Evolutionary conservation across 2,113 vertebrate genomes (phyloP).

Genomic region (Lipophrys pholis): DNA sequence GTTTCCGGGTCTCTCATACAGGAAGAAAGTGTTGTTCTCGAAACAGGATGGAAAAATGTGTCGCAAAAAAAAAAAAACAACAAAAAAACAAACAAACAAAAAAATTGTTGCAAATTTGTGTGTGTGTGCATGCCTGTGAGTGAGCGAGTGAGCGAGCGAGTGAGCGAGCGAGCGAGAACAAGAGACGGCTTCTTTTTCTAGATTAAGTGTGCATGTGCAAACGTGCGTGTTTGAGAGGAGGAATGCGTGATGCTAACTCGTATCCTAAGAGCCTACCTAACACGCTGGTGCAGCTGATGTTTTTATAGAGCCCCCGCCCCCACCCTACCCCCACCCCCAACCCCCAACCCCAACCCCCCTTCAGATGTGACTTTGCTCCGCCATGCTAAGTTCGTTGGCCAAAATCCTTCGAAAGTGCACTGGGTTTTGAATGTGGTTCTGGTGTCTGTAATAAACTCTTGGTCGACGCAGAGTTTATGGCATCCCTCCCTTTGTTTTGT

Average conservation of each 20-base stretch:
- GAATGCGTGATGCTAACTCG: conserved; percentile 38
- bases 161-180: conserved; percentile 23
- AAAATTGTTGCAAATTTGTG: conserved; percentile 56
- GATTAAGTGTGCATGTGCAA: conserved; percentile 14
- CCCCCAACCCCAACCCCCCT: neutral
- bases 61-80: conserved; percentile 58
- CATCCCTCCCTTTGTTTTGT: conserved; percentile 47
- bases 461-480: conserved; percentile 44
- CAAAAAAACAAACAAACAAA: neutral
- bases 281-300: conserved; percentile 41
- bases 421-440: conserved; percentile 54
- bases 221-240: conserved; percentile 24
- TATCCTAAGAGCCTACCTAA: conserved; percentile 48
- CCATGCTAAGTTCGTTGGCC: conserved; percentile 33
- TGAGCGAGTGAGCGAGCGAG: conserved; percentile 32
- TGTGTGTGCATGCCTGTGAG: conserved; percentile 30
- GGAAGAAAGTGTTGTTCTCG: conserved; percentile 62
- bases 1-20: conserved; percentile 76
- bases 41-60: conserved; percentile 61
- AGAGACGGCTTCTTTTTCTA: conserved; percentile 22
- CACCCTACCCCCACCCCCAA: no score
- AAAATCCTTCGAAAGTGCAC: conserved; percentile 16
- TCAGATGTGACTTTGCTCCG: conserved; percentile 48
- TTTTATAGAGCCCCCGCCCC: conserved; percentile 21
- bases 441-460: conserved; percentile 32